Evolutionary conservation across 92 coral and sea anemone species (phyloP).

Genomic region (Micromussa lordhowensis): DNA sequence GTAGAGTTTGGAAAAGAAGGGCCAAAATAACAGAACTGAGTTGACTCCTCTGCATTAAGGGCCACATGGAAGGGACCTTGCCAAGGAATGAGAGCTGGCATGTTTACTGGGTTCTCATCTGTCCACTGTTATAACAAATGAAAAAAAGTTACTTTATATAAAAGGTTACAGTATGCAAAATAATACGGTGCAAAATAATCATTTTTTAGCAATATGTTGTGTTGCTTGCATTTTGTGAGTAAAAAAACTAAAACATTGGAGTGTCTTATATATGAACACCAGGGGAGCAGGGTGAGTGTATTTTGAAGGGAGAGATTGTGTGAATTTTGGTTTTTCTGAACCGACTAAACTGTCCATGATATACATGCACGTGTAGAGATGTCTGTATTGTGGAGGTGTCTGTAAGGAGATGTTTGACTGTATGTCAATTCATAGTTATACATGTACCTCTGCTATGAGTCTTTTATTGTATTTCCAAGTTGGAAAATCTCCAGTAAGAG

Average conservation of each 20-base stretch:
- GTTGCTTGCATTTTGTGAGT: no score
- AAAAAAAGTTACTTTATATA: no score
- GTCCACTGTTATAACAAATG: not conserved
- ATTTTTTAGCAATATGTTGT: no score
- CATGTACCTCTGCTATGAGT: constrained; percentile 34
- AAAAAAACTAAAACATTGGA: no score
- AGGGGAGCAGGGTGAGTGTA: no score
- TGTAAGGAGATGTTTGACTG: not conserved
- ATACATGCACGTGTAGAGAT: no score
- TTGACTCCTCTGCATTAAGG: constrained; percentile 34
- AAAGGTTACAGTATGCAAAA: not conserved
- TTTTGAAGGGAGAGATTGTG: no score
- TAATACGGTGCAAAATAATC: not conserved
- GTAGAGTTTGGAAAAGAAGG: constrained; percentile 27
- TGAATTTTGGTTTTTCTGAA: no score
- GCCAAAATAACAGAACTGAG: constrained; percentile 34
- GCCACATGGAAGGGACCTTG: constrained; percentile 49
- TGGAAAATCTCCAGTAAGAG: constrained; percentile 62
- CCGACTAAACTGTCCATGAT: no score
- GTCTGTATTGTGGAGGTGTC: no score
- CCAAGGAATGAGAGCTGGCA: constrained; percentile 35
- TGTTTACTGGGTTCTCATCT: not conserved
- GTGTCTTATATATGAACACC: no score
- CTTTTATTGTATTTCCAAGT: constrained; percentile 64
- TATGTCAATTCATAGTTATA: not conserved